Percentiles rank a stretch among this genome's conserved stretches.
Conservation (phyloP, 1,140 invertebrate genomes). For the Drosophila simulans region DNA sequence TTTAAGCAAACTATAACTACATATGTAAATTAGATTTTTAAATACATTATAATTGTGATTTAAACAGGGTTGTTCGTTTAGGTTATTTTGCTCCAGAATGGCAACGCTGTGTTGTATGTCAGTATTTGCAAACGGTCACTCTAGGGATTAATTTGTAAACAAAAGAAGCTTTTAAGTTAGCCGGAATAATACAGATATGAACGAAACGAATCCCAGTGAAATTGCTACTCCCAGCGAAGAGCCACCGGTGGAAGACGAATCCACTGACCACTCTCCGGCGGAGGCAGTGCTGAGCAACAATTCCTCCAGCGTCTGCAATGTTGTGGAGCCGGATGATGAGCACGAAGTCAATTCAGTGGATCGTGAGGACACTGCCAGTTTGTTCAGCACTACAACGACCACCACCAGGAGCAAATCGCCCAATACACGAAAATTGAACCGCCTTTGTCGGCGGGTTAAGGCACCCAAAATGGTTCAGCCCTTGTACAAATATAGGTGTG, state of each 20-base stretch:
- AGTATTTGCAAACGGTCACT: conserved; percentile 11
- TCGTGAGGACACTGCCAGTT: conserved; percentile 91
- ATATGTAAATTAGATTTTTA: conserved; percentile 13
- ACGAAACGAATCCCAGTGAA: conserved; percentile 22
- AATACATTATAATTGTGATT: conserved; percentile 14
- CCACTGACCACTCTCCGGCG: conserved; percentile 12
- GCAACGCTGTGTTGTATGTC: neutral
- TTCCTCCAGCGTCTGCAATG: conserved; percentile 10
- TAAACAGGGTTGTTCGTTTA: neutral
- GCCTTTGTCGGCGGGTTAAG: conserved; percentile 86
- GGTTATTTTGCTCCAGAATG: neutral
- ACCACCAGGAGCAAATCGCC: conserved; percentile 95
- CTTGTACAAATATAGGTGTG: conserved; percentile 91
- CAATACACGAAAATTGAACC: conserved; percentile 88
- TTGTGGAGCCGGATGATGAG: conserved; percentile 32
- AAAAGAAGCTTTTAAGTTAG: conserved; percentile 25
- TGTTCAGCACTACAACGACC: conserved; percentile 93
- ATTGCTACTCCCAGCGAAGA: conserved; percentile 12
- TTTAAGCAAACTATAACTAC: neutral
- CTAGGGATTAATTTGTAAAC: conserved; percentile 14
- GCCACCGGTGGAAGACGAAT: conserved; percentile 12
- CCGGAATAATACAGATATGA: conserved; percentile 11
- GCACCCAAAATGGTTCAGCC: conserved; percentile 88
- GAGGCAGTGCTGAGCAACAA: conserved; percentile 8
- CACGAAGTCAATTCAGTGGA: conserved; percentile 37